A percentile compares a stretch with the other conserved stretches of the same genome.
These are phyloP conservation scores for Xanthorhoe designata DNA, from an alignment of 2,888 invertebrate genomes.

Conservation along the genomic window DNA sequence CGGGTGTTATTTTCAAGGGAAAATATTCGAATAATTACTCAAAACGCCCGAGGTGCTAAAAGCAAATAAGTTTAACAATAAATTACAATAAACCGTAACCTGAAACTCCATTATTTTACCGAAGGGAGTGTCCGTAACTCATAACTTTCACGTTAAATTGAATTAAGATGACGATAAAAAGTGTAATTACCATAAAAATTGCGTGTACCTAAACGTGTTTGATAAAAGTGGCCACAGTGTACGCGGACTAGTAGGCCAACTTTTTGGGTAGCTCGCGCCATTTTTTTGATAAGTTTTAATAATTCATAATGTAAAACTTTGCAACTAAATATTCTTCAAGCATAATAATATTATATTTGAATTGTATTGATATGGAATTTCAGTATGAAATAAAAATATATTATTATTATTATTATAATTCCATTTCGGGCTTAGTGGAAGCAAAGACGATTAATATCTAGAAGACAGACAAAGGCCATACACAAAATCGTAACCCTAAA, in stretches of 20 bases:
- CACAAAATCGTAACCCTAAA: too few species aligned
- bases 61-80: conserved; percentile 62
- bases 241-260: conserved; percentile 15
- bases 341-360: too few species aligned
- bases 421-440: too few species aligned
- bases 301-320: too few species aligned
- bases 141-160: conserved; percentile 71
- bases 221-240: conserved; percentile 44
- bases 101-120: conserved; percentile 59
- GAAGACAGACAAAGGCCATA: too few species aligned
- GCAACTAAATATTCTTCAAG: too few species aligned
- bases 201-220: conserved; percentile 58
- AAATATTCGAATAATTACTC: conserved; percentile 57
- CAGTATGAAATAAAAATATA: too few species aligned
- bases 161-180: conserved; percentile 73
- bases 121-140: conserved; percentile 55
- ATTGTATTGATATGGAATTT: too few species aligned
- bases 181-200: conserved; percentile 80
- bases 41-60: conserved; percentile 55
- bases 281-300: too few species aligned
- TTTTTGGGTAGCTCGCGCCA: neutral
- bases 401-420: too few species aligned
- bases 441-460: too few species aligned
- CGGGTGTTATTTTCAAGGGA: conserved; percentile 49
- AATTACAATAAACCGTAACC: conserved; percentile 63